Percentiles rank a stretch among this genome's conserved stretches.
phyloP scores from a whole-genome alignment of 2,888 invertebrate species.

The Epistrophe grossulariae region DNA sequence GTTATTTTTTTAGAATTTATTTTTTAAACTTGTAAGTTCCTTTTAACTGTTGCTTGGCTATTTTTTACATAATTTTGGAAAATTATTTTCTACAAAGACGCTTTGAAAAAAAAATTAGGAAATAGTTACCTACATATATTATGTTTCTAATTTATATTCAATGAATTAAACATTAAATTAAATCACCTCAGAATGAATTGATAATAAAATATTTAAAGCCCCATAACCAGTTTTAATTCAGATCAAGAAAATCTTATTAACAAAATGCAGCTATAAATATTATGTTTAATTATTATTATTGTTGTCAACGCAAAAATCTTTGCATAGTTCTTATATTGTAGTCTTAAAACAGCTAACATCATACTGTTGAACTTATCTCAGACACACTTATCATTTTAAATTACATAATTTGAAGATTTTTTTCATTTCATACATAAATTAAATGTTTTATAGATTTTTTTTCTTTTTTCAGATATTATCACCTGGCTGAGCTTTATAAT shows the following conservation, averaged over 20 bases:
- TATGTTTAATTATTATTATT: not conserved
- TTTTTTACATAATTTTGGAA: no score
- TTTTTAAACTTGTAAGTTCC: no score
- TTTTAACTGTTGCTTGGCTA: no score
- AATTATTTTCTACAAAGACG: no score
- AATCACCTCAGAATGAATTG: constrained; percentile 1
- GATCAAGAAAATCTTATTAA: constrained; percentile 16
- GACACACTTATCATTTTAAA: constrained; percentile 26
- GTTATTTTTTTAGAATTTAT: no score
- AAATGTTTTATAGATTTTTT: constrained; percentile 8
- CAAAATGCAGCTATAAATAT: constrained; percentile 7
- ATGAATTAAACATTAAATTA: not conserved
- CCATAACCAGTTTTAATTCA: constrained; percentile 17
- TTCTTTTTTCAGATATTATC: constrained; percentile 4
- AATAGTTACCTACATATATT: no score
- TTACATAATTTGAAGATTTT: constrained; percentile 29
- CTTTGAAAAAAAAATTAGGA: not conserved
- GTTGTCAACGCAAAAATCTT: constrained; percentile 15
- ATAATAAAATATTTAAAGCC: not conserved
- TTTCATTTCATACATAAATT: constrained; percentile 35
- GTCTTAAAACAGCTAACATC: not conserved
- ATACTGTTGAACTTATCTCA: not conserved
- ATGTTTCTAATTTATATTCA: not conserved
- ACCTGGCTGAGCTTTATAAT: constrained; percentile 6
- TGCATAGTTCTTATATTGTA: not conserved